phyloP scores from a whole-genome alignment of 2,888 invertebrate species.

The Synanthedon tipuliformis region DNA sequence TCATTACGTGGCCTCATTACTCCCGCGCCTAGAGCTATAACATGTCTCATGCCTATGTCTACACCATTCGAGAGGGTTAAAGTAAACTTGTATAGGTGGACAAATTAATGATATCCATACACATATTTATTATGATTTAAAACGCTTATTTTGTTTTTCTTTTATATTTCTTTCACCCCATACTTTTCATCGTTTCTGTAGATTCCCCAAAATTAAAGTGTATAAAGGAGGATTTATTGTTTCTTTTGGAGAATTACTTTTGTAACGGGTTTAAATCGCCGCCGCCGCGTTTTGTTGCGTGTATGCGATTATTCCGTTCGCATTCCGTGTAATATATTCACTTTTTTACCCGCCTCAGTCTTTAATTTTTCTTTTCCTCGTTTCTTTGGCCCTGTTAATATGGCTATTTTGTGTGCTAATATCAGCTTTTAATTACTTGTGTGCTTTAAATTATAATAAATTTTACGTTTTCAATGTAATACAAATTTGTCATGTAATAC shows the following conservation, averaged over 20 bases:
- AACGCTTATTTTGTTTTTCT: constrained; percentile 1
- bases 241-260: constrained; percentile 47
- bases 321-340: constrained; percentile 63
- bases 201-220: constrained; percentile 55
- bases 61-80: constrained; percentile 11
- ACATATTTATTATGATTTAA: no score
- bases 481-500: no score
- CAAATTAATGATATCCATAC: no score
- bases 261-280: constrained; percentile 36
- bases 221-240: constrained; percentile 59
- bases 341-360: constrained; percentile 63
- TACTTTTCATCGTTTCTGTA: constrained; percentile 23
- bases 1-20: constrained; percentile 43
- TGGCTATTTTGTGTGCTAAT: no score
- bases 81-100: no score
- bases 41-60: constrained; percentile 11
- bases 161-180: constrained; percentile 6
- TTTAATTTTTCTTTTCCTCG: constrained; percentile 50
- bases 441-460: no score
- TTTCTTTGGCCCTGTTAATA: constrained; percentile 19
- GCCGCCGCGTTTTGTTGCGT: constrained; percentile 48
- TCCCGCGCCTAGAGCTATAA: neutral
- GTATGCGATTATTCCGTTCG: constrained; percentile 56
- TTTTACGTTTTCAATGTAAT: no score
- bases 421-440: no score